These are phyloP conservation scores for Synergus gifuensis DNA, from an alignment of 2,888 invertebrate species.

Conservation along the genomic window DNA sequence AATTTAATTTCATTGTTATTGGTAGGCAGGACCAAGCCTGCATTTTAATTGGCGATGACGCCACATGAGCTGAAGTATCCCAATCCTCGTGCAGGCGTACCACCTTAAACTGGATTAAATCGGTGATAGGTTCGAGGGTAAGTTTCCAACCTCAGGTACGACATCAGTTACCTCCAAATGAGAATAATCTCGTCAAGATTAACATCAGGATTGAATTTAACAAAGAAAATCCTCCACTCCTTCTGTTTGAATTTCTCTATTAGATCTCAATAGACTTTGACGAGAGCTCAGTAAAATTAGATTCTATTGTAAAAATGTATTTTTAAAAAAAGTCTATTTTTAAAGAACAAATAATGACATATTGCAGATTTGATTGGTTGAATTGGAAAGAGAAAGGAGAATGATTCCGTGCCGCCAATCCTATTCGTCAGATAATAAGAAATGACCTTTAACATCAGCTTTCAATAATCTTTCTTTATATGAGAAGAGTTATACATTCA, in stretches of 20 bases:
- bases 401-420: no score
- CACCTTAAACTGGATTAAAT: slow-evolving; percentile 29
- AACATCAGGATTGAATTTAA: slow-evolving; percentile 3
- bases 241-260: background rate
- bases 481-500: background rate
- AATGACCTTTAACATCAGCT: no score
- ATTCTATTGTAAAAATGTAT: background rate
- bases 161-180: slow-evolving; percentile 25
- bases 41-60: background rate
- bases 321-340: no score
- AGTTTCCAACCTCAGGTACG: background rate
- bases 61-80: slow-evolving; percentile 7
- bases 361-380: no score
- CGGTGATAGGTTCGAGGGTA: slow-evolving; percentile 19
- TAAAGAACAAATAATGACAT: no score
- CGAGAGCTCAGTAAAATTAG: background rate
- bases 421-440: no score
- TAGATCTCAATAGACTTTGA: background rate
- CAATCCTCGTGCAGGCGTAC: background rate
- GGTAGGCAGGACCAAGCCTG: background rate
- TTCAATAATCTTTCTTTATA: no score
- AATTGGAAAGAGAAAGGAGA: no score
- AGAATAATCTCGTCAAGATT: slow-evolving; percentile 22
- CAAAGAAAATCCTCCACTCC: slow-evolving; percentile 2
- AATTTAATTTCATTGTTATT: background rate